Percentiles rank a stretch among this genome's conserved stretches.
Conservation (phyloP, 37 sponge, comb jelly and placozoan species). For the Mnemiopsis leidyi region DNA sequence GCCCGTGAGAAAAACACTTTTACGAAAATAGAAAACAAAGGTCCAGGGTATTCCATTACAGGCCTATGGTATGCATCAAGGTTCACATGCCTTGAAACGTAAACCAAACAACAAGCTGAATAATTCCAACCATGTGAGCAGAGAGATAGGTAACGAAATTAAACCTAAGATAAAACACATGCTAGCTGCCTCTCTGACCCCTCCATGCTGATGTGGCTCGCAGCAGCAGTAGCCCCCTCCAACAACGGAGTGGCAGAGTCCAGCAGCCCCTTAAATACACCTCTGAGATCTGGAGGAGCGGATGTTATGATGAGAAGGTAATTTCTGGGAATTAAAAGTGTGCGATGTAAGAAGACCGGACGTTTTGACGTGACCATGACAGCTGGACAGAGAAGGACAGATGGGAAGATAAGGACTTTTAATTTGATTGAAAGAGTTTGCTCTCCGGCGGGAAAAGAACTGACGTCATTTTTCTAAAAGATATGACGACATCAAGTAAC, state of each 20-base stretch:
- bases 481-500: neutral
- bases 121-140: neutral
- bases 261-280: neutral
- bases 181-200: too few species aligned
- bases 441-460: neutral
- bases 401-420: neutral
- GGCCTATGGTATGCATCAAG: too few species aligned
- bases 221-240: neutral
- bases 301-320: neutral
- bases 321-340: neutral
- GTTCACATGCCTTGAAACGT: too few species aligned
- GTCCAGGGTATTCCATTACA: neutral
- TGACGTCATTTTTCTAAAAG: neutral
- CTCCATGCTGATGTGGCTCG: too few species aligned
- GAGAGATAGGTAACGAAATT: neutral
- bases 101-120: too few species aligned
- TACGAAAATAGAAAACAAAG: neutral
- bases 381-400: neutral
- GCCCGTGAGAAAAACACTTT: neutral
- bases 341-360: neutral
- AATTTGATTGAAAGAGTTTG: neutral
- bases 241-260: neutral
- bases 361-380: neutral
- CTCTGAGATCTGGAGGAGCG: neutral
- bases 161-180: neutral